Base-by-base conservation (phyloP, 2,113 vertebrate species). In the Gymnocephalus cernua region DNA sequence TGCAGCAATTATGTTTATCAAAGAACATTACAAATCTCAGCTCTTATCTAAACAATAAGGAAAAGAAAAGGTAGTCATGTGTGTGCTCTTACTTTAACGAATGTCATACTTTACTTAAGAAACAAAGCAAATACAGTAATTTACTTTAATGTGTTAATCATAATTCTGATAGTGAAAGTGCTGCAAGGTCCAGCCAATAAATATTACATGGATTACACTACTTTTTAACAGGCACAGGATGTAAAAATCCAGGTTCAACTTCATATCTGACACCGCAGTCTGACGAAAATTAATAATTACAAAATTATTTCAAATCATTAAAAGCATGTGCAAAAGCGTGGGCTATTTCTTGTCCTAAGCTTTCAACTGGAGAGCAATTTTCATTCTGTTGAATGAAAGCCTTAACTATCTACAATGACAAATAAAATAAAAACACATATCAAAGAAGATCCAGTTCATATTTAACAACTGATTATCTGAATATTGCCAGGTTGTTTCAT, bases 161-260 rank as follows among this genome's bases (percentile, higher is more conserved):
- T 85, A 74, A 71, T 58, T 88, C 63, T 79, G 79, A 88, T 82
- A 11, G 38, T 66, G 81, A 93, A 94, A 92, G 91, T 91, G 91
- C 91, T 88, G 87, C 56, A 32, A 89, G 85, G 84, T 82, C 68
- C 53, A 85, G 86, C 80, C 73, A 80, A 91, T 85, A 89, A 89
- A 89, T 92, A 91, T 41, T 88, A 91, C 66, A 80, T 86, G 57
- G 86, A 86, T 77, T 77, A 90, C 78, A 93, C 48, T 48, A 86
- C 73, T 82, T 86, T 81, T 89, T 57, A 84, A 90, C 83, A 93
- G 93, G 93, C 89, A 94, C 87, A 57, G 85, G 83, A 90, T 86
- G 80, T 85, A 79, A 83, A 86, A 85, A 25, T 77, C 72, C 45
- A 67, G 75, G 29, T 80, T 85, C 54, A 83, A 59, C 66, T 85